Percentiles rank a stretch among this genome's conserved stretches.
phyloP scores from a whole-genome alignment of 2,888 invertebrate species.

The Hydriomena furcata region DNA sequence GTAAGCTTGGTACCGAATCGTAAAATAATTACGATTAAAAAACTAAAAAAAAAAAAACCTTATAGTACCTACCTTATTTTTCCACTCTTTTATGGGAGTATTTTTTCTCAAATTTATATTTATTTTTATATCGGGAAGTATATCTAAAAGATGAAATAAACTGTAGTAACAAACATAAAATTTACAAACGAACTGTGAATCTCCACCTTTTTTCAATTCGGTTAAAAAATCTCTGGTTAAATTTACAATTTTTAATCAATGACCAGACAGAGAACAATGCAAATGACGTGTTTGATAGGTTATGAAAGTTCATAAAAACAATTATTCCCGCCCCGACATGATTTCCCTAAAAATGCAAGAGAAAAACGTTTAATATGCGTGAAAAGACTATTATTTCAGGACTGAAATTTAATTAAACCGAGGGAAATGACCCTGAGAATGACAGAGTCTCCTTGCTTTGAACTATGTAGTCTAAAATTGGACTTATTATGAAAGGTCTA shows the following conservation, averaged over 20 bases:
- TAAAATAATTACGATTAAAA: no score
- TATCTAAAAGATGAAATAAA: no score
- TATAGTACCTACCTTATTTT: no score
- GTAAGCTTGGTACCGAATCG: no score
- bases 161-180: no score
- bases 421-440: slow-evolving; percentile 35
- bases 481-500: slow-evolving; percentile 20
- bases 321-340: slow-evolving; percentile 1
- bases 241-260: background rate
- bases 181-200: no score
- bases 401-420: slow-evolving; percentile 47
- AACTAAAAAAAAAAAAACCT: no score
- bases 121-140: no score
- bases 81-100: no score
- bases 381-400: slow-evolving; percentile 53
- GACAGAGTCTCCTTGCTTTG: slow-evolving; percentile 17
- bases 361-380: slow-evolving; percentile 33
- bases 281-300: background rate
- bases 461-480: slow-evolving; percentile 14
- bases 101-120: no score
- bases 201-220: no score
- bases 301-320: slow-evolving; percentile 7
- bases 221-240: no score
- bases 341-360: slow-evolving; percentile 22
- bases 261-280: background rate